Evolutionary conservation across 1,140 invertebrate species (phyloP).

Genomic region (Drosophila rufa): DNA sequence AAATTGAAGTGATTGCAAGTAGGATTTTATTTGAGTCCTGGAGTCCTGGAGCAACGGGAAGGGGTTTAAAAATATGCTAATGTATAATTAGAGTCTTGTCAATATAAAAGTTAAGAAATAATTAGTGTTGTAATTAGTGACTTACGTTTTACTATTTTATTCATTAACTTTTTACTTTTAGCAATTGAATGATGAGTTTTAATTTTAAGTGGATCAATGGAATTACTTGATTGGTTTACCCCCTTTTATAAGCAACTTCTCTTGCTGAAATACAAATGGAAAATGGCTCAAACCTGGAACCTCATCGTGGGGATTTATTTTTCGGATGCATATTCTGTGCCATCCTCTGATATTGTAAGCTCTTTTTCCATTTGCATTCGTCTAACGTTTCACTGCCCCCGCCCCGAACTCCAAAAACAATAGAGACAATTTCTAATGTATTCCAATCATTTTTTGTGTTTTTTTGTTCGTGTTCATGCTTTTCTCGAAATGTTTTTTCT

Average conservation of each 20-base stretch:
- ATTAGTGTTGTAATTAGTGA: background rate
- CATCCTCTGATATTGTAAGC: conserved; percentile 2
- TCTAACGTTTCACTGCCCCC: conserved; percentile 12
- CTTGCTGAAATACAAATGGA: background rate
- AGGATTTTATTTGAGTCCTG: background rate
- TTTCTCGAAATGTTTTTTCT: conserved; percentile 36
- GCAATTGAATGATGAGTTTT: no score
- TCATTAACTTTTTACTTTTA: no score
- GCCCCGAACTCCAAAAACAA: conserved; percentile 16
- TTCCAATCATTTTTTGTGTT: conserved; percentile 59
- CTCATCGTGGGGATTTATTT: conserved; percentile 1
- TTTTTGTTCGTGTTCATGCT: conserved; percentile 40
- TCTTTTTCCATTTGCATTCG: conserved; percentile 37
- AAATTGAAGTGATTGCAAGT: background rate
- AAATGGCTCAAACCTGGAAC: background rate
- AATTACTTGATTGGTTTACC: background rate
- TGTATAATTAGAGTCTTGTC: background rate
- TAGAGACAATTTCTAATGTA: conserved; percentile 69
- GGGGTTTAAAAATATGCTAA: background rate
- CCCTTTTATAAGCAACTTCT: background rate
- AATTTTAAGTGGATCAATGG: background rate
- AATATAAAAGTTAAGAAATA: background rate
- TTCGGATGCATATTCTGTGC: background rate
- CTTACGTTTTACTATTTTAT: no score
- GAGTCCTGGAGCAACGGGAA: background rate